A percentile compares a stretch with the other conserved stretches of the same genome.
phyloP scores from a whole-genome alignment of 2,888 invertebrate species.

The Dastarcus helophoroides region DNA sequence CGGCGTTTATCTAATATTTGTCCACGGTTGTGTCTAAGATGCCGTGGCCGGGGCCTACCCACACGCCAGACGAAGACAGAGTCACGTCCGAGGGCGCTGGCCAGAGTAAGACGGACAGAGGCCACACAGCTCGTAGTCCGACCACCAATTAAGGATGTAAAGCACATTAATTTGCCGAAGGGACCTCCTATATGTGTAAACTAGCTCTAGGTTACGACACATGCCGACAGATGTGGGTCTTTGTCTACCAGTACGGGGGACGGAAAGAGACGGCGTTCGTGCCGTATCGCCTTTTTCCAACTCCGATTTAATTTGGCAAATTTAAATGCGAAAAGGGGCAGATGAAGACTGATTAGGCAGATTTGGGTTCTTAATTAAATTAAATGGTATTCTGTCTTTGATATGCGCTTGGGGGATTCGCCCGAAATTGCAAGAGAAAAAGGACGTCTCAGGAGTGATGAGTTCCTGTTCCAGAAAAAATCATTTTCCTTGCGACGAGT shows the following conservation, averaged over 20 bases:
- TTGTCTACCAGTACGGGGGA: conserved; percentile 7
- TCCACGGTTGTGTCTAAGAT: conserved; percentile 34
- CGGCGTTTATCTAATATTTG: conserved; percentile 38
- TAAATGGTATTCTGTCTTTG: no score
- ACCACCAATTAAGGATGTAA: conserved; percentile 39
- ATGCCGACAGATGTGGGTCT: conserved; percentile 3
- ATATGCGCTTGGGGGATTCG: no score
- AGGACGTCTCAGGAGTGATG: no score
- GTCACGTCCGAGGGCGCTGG: not conserved
- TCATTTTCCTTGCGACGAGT: no score
- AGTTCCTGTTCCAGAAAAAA: no score
- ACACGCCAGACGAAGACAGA: conserved; percentile 17
- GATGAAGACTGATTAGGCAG: conserved; percentile 9
- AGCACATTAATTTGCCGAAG: conserved; percentile 39
- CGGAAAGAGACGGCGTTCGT: not conserved
- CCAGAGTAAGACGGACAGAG: conserved; percentile 21
- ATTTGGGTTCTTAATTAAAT: no score
- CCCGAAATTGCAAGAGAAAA: no score
- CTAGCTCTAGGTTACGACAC: conserved; percentile 10
- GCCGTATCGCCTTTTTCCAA: conserved; percentile 6
- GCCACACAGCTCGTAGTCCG: conserved; percentile 35
- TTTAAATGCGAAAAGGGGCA: conserved; percentile 11
- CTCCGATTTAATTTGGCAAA: conserved; percentile 13
- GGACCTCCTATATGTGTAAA: conserved; percentile 34
- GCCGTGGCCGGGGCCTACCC: conserved; percentile 22